Evolutionary conservation across 2,888 invertebrate genomes (phyloP).

Genomic region (Linnaemya tessellans): DNA sequence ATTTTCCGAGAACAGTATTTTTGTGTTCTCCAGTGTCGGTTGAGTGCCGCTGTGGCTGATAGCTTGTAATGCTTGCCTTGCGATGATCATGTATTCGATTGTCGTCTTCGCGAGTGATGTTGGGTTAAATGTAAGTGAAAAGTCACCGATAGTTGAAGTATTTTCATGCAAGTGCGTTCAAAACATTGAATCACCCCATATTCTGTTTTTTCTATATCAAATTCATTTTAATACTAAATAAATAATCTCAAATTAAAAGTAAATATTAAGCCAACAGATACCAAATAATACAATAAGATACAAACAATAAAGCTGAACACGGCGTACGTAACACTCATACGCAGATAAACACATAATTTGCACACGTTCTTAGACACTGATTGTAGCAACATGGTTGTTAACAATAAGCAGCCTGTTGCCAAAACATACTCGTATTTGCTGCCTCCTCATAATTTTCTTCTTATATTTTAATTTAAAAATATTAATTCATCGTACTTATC

Average conservation of each 20-base stretch:
- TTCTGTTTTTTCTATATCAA: neutral
- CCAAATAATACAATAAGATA: neutral
- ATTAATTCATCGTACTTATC: slow-evolving; percentile 54
- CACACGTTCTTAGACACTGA: slow-evolving; percentile 60
- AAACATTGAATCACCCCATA: no score
- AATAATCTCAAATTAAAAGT: slow-evolving; percentile 68
- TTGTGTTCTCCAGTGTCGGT: no score
- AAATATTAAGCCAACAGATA: slow-evolving; percentile 58
- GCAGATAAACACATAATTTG: slow-evolving; percentile 59
- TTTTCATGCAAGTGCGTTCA: no score
- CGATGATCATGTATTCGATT: no score
- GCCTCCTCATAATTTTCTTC: neutral
- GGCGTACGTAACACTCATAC: neutral
- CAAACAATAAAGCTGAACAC: slow-evolving; percentile 28
- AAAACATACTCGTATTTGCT: slow-evolving; percentile 34
- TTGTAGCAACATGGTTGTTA: slow-evolving; percentile 49
- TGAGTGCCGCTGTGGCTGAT: no score
- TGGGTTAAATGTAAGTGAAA: no score
- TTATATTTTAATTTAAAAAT: slow-evolving; percentile 55
- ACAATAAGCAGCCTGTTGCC: slow-evolving; percentile 56
- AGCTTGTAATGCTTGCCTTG: no score
- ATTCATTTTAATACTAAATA: slow-evolving; percentile 60
- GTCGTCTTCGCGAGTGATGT: no score
- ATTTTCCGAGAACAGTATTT: no score
- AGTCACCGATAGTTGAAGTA: no score